Conservation (phyloP, 2,797 vertebrate species). For the Brotula barbata region DNA sequence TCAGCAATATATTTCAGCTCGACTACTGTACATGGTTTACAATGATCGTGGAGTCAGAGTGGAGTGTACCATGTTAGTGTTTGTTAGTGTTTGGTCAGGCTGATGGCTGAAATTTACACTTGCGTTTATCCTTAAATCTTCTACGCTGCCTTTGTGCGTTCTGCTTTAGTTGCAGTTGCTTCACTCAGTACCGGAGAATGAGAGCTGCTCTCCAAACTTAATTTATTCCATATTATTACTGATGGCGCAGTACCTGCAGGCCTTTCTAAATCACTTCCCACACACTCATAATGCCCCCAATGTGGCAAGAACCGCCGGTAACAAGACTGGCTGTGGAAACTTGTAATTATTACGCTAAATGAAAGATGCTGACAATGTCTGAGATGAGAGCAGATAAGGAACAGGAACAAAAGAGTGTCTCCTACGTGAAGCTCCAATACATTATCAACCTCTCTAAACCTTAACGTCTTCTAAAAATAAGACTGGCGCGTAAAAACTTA, state of each 20-base stretch:
- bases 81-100: background rate
- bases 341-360: too few species aligned
- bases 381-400: background rate
- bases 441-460: constrained; percentile 26
- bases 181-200: background rate
- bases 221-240: background rate
- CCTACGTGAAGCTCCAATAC: too few species aligned
- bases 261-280: background rate
- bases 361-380: background rate
- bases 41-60: background rate
- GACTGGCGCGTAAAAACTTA: constrained; percentile 39
- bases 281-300: background rate
- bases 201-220: background rate
- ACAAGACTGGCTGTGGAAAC: too few species aligned
- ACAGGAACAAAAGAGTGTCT: too few species aligned
- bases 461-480: constrained; percentile 34
- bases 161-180: background rate
- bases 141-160: background rate
- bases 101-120: background rate
- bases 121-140: background rate
- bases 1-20: background rate
- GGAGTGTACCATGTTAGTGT: too few species aligned
- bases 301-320: too few species aligned
- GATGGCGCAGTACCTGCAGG: background rate
- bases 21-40: background rate